phyloP scores from a whole-genome alignment of 2,888 invertebrate species.

The Synanthedon formicaeformis region DNA sequence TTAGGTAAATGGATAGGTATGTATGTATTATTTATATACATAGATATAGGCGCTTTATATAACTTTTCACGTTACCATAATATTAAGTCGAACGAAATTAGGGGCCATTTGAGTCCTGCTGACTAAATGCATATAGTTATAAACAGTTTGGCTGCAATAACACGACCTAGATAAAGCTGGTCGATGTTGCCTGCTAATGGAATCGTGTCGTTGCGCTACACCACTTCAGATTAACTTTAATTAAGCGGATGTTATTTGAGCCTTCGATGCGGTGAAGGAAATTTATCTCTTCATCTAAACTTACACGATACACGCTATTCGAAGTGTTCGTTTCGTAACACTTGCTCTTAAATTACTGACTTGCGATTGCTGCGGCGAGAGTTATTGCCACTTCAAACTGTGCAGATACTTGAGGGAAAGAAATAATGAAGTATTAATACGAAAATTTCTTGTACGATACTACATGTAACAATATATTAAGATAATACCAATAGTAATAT shows the following conservation, averaged over 20 bases:
- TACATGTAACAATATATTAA: too few relatives aligned
- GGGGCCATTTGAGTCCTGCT: not conserved
- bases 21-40: not conserved
- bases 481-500: too few relatives aligned
- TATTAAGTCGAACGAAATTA: not conserved
- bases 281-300: conserved; percentile 42
- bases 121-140: conserved; percentile 1
- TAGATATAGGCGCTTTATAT: too few relatives aligned
- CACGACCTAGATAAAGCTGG: conserved; percentile 19
- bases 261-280: conserved; percentile 33
- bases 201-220: conserved; percentile 51
- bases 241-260: conserved; percentile 60
- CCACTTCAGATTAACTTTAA: conserved; percentile 61
- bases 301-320: conserved; percentile 10
- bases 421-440: too few relatives aligned
- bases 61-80: too few relatives aligned
- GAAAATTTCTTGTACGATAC: too few relatives aligned
- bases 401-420: not conserved
- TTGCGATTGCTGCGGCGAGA: not conserved
- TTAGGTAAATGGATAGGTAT: not conserved
- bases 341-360: not conserved
- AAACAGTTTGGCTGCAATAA: conserved; percentile 4
- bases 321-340: not conserved
- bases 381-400: not conserved
- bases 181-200: conserved; percentile 46